Evolutionary conservation across 2,113 vertebrate species (phyloP).

Genomic region (Mugil cephalus): DNA sequence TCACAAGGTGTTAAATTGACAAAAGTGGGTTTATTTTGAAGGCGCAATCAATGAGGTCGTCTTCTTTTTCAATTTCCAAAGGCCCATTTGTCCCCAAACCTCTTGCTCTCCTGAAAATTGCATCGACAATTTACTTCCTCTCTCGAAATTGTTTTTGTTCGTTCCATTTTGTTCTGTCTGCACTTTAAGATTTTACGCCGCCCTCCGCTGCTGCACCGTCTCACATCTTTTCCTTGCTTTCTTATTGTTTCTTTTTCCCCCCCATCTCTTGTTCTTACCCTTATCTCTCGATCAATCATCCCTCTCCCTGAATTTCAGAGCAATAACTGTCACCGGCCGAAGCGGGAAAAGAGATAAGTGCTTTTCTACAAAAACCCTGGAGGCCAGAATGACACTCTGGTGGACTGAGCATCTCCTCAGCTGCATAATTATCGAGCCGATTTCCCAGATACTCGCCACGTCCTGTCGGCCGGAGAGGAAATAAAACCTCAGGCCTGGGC

Average conservation of each 20-base stretch:
- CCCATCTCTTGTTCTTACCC: not conserved
- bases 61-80: constrained; percentile 43
- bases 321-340: constrained; percentile 3
- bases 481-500: not conserved
- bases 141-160: constrained; percentile 27
- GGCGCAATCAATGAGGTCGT: constrained; percentile 35
- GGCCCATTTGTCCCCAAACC: constrained; percentile 34
- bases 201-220: constrained; percentile 11
- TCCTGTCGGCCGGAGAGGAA: not conserved
- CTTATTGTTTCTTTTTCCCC: not conserved
- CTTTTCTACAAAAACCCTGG: constrained; percentile 8
- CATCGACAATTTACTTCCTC: constrained; percentile 27
- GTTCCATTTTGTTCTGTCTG: constrained; percentile 10
- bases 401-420: constrained; percentile 10
- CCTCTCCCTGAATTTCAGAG: constrained; percentile 11
- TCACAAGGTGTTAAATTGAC: constrained; percentile 58
- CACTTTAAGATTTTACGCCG: constrained; percentile 4
- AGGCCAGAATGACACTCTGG: constrained; percentile 6
- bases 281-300: not conserved
- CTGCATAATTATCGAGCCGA: constrained; percentile 9
- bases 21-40: constrained; percentile 56
- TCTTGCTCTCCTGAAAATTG: constrained; percentile 41
- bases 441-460: constrained; percentile 11
- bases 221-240: constrained; percentile 2
- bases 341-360: constrained; percentile 26